phyloP scores from a whole-genome alignment of 35 echinoderm and acorn worm genomes.

The Ophiothrix spiculata region DNA sequence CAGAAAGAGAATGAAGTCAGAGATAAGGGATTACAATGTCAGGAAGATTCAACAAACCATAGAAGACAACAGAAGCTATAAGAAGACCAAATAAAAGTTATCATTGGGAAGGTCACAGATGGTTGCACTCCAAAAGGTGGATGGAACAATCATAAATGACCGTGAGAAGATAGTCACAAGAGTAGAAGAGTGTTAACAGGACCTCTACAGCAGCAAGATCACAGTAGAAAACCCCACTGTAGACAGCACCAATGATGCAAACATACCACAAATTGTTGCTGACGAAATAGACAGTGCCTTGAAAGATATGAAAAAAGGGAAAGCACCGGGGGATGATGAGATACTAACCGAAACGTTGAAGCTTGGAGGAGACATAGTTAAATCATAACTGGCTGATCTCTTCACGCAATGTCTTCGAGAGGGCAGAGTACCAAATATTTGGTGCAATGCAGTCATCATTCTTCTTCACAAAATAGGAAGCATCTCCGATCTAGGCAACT shows the following conservation, averaged over 20 bases:
- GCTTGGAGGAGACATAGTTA: not conserved
- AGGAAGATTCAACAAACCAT: conserved; percentile 11
- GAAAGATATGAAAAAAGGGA: not conserved
- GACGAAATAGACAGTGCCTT: not conserved
- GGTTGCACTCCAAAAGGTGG: too few species aligned
- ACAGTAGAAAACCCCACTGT: not conserved
- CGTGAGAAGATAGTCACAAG: too few species aligned
- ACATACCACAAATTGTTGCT: not conserved
- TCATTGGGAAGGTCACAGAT: too few species aligned
- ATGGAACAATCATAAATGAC: too few species aligned
- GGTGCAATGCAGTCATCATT: not conserved
- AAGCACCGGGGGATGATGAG: not conserved
- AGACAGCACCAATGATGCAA: not conserved
- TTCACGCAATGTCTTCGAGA: not conserved
- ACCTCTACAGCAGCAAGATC: conserved; percentile 8
- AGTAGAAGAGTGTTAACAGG: not conserved
- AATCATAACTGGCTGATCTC: not conserved
- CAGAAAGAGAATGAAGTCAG: conserved; percentile 9
- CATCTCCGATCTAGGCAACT: not conserved
- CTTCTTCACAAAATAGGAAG: conserved; percentile 13
- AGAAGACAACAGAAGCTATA: too few species aligned
- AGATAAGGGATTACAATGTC: not conserved
- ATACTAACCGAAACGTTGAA: not conserved
- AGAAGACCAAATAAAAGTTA: too few species aligned
- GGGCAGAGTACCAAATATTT: not conserved